Conservation (phyloP, 2,888 invertebrate species). For the Bombylius discolor region DNA sequence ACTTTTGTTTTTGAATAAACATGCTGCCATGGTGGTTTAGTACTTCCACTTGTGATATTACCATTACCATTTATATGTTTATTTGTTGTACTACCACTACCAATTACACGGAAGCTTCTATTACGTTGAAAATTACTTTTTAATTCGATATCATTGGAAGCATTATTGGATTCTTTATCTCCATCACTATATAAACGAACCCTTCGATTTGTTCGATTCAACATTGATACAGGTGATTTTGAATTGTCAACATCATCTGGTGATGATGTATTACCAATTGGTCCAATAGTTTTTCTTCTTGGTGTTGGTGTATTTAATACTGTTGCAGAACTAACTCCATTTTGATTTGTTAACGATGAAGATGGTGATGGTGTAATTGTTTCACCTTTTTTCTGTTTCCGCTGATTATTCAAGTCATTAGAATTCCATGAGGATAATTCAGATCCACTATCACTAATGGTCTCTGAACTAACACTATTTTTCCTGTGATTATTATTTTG, state of each 20-base stretch:
- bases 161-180: conserved; percentile 15
- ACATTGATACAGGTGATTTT: background rate
- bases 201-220: conserved; percentile 8
- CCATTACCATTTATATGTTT: background rate
- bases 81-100: conserved; percentile 3
- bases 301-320: background rate
- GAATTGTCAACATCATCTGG: conserved; percentile 5
- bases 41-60: background rate
- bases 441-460: conserved; percentile 35
- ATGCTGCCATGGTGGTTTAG: conserved; percentile 19
- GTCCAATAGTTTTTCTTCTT: conserved; percentile 11
- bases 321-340: background rate
- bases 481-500: conserved; percentile 24
- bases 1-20: conserved; percentile 16
- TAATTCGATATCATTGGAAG: conserved; percentile 5
- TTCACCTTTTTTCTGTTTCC: conserved; percentile 8
- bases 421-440: conserved; percentile 29
- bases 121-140: conserved; percentile 16
- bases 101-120: conserved; percentile 18
- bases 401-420: conserved; percentile 15
- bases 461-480: conserved; percentile 35
- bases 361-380: conserved; percentile 1
- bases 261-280: background rate
- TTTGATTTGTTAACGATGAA: background rate
- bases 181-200: conserved; percentile 21